Evolutionary conservation across 2,797 vertebrate genomes (phyloP).

Genomic region (Steatocranus sp.): DNA sequence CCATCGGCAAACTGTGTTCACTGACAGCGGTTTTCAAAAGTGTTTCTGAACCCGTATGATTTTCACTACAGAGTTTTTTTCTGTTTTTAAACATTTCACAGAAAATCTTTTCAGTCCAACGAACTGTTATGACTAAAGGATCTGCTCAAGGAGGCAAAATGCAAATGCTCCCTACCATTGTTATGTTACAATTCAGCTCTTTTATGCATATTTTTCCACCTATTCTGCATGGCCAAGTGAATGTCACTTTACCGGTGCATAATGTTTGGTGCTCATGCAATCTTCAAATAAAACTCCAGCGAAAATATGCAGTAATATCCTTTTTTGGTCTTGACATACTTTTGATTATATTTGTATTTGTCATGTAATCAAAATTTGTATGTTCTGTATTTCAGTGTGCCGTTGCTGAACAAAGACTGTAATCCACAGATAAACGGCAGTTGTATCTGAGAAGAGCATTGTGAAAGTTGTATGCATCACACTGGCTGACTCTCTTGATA

Average conservation of each 20-base stretch:
- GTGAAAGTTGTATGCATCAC: slow-evolving; percentile 11
- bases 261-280: background rate
- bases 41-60: background rate
- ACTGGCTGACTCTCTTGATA: slow-evolving; percentile 33
- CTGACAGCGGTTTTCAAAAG: background rate
- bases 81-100: background rate
- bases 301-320: background rate
- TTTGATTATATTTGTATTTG: background rate
- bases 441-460: background rate
- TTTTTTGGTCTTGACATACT: background rate
- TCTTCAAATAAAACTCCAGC: background rate
- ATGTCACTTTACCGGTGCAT: background rate
- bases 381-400: background rate
- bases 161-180: background rate
- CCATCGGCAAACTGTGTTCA: background rate
- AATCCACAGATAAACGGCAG: slow-evolving; percentile 9
- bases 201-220: background rate
- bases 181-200: background rate
- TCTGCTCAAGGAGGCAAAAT: background rate
- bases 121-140: background rate
- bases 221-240: background rate
- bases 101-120: background rate
- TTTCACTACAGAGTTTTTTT: background rate
- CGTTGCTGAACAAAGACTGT: background rate
- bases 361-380: background rate